phyloP scores from a whole-genome alignment of 2,113 vertebrate species.

The Ochotona curzoniae region DNA sequence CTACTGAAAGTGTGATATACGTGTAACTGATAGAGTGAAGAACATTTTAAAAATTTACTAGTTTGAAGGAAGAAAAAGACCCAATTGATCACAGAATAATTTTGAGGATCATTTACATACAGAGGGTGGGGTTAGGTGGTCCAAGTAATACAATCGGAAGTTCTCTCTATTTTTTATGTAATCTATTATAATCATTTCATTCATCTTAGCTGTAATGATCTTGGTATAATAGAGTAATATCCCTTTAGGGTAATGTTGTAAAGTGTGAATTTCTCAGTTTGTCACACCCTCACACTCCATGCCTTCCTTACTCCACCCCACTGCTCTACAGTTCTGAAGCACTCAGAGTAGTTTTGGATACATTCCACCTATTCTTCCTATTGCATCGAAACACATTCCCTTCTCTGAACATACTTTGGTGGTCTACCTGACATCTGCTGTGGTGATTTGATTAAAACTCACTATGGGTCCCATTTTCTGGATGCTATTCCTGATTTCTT shows the following conservation, averaged over 20 bases:
- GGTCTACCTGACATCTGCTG: constrained; percentile 37
- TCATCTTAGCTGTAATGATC: constrained; percentile 50
- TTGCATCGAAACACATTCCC: neutral
- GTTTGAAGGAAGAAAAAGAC: constrained; percentile 52
- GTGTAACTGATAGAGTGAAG: constrained; percentile 41
- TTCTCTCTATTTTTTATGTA: neutral
- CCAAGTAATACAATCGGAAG: constrained; percentile 30
- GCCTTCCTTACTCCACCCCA: neutral
- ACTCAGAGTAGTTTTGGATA: neutral
- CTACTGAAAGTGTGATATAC: constrained; percentile 41
- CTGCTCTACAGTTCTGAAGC: neutral
- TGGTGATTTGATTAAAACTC: constrained; percentile 8
- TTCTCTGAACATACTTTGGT: constrained; percentile 11
- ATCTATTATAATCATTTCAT: constrained; percentile 35
- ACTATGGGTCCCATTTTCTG: constrained; percentile 13
- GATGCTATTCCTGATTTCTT: neutral
- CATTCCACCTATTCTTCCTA: constrained; percentile 9
- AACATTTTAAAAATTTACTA: constrained; percentile 54
- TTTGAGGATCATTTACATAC: constrained; percentile 26
- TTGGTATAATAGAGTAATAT: constrained; percentile 44
- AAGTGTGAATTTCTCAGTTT: constrained; percentile 45
- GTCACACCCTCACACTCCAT: neutral
- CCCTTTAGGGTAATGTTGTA: constrained; percentile 21
- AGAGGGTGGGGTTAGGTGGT: constrained; percentile 39
- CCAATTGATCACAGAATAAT: constrained; percentile 45